Evolutionary conservation across 2,888 invertebrate genomes (phyloP).

Genomic region (Lepidochrysops patricia): DNA sequence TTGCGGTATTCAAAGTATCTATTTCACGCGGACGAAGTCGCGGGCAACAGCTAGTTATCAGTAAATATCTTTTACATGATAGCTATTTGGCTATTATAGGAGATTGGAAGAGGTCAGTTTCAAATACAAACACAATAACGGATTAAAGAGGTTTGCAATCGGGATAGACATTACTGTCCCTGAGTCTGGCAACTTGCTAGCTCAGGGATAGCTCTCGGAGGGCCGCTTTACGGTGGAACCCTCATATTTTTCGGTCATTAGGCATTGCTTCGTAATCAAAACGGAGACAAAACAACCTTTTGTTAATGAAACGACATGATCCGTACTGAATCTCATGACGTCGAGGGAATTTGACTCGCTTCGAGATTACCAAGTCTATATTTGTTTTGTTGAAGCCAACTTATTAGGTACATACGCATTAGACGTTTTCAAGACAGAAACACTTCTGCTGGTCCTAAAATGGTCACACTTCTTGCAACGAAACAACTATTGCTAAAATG

Average conservation of each 20-base stretch:
- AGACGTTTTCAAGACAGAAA: neutral
- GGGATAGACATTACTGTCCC: neutral
- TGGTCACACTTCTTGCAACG: no score
- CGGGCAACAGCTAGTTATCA: no score
- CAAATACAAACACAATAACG: neutral
- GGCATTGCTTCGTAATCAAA: conserved; percentile 19
- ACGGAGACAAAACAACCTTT: conserved; percentile 17
- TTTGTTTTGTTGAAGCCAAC: neutral
- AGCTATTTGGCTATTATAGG: neutral
- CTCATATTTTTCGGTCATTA: conserved; percentile 25
- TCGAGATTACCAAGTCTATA: neutral
- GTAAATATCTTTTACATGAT: no score
- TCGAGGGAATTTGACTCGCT: neutral
- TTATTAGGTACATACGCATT: neutral
- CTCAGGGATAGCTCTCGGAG: conserved; percentile 20
- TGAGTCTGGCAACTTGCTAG: conserved; percentile 17
- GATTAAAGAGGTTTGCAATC: neutral
- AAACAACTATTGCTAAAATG: no score
- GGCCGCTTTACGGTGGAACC: conserved; percentile 19
- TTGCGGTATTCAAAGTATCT: no score
- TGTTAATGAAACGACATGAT: conserved; percentile 11
- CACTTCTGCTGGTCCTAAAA: no score
- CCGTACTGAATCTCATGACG: conserved; percentile 8
- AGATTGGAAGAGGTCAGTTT: neutral
- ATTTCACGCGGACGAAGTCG: no score